These are phyloP conservation scores for Gastracanthus pulcherrimus DNA, from an alignment of 2,888 invertebrate species.

Conservation along the genomic window DNA sequence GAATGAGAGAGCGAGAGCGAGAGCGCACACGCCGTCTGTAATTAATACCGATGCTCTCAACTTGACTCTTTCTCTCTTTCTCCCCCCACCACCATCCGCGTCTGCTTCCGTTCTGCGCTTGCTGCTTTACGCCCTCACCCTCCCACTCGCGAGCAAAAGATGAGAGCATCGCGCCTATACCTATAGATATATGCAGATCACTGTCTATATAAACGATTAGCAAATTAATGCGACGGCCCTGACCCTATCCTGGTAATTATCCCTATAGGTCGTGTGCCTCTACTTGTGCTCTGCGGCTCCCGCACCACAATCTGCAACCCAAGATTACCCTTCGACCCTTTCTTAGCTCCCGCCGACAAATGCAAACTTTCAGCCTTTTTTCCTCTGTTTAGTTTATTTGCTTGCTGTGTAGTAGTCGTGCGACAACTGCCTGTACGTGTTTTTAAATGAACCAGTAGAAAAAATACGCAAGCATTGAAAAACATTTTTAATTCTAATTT, in stretches of 20 bases:
- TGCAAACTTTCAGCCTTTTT: no score
- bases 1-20: background rate
- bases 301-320: no score
- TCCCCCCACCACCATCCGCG: constrained; percentile 46
- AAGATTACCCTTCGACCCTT: background rate
- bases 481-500: no score
- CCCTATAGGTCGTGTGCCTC: background rate
- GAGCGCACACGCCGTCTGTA: constrained; percentile 55
- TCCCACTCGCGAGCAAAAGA: no score
- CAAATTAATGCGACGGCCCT: background rate
- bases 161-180: background rate
- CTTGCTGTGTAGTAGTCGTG: no score
- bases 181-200: background rate
- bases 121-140: no score
- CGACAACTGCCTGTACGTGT: no score
- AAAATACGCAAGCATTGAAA: no score
- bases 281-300: no score
- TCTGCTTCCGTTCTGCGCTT: background rate
- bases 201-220: constrained; percentile 12
- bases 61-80: constrained; percentile 58
- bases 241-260: constrained; percentile 5
- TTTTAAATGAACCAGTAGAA: no score
- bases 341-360: no score
- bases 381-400: no score
- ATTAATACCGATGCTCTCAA: constrained; percentile 60